phyloP scores from a whole-genome alignment of 2,113 vertebrate species.

The Mesoclemmys tuberculata region DNA sequence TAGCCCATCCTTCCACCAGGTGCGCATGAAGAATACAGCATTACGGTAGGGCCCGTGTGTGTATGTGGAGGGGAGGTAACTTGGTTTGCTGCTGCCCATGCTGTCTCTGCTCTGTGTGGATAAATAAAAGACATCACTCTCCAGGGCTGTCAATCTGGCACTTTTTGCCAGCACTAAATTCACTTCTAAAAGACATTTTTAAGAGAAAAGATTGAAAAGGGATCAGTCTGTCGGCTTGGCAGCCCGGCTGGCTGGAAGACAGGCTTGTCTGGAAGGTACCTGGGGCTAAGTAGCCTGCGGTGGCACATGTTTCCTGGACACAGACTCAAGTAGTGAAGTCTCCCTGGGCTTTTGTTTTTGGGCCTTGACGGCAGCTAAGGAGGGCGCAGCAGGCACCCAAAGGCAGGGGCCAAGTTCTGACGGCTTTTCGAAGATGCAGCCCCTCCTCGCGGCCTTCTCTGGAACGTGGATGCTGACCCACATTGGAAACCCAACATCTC shows the following conservation, averaged over 20 bases:
- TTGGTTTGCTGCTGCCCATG: neutral
- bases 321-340: neutral
- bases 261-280: neutral
- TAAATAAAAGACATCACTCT: rapidly evolving
- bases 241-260: neutral
- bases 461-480: neutral
- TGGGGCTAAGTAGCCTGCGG: neutral
- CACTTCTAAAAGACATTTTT: neutral
- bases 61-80: neutral
- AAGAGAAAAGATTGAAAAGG: neutral
- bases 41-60: neutral
- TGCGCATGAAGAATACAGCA: neutral
- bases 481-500: neutral
- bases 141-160: neutral
- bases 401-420: neutral
- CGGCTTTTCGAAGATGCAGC: neutral
- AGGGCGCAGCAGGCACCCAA: neutral
- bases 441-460: neutral
- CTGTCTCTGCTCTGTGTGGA: neutral
- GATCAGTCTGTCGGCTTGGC: neutral
- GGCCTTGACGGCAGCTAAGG: neutral
- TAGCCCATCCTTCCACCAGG: neutral
- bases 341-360: neutral
- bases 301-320: neutral
- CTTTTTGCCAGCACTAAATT: neutral